Evolutionary conservation across 2,113 vertebrate species (phyloP), one percentile per base, ranked within the genome.

Genomic region (Pampusana beccarii): DNA sequence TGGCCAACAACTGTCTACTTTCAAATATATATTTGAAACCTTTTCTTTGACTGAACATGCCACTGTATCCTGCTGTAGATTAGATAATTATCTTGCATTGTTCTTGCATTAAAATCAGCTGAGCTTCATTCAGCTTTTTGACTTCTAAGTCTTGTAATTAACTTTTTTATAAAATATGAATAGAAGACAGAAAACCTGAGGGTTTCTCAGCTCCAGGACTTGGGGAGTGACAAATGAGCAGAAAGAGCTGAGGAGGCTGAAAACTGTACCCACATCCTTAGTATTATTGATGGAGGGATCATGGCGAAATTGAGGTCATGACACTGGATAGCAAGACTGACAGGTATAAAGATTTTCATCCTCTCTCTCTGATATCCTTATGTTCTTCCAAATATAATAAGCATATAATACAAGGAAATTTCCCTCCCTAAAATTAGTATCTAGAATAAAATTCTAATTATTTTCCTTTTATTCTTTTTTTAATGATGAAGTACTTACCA

Each of bases 121-220:
- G 34, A 88, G 12, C 24, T 57, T 94, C 33, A 67, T 89, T 93
- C 48, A 61, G 51, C 28, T 48, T 73, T 73, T 83, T 79, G 3
- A 33, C 48, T 88, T 93, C 3, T 38, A 66, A 80, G 24, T 67
- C 56, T 88, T 67, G 8, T 81, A 96, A 92, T 77, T 82, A 91
- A 70, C 46, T 75, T 62, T 90, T 88, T n/a, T 17, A 61, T 91
- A 61, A 93, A 92, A 89, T 82, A 91, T 73, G 60, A 70, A 80
- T 81, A 64, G 38, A 51, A 94, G 51, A 53, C 11, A 42, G 38
- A 78, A 88, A 93, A 80, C 25, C 31, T 87, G 36, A 18, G 44
- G 72, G 29, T 88, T 91, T 84, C 62, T 67, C 67, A 61, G 8
- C 54, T 78, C 13, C 48, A 67, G n/a, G 54, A 86, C 23, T 62